These are phyloP conservation scores for Ardeotis arabs DNA, from an alignment of 2,113 vertebrate species.

Conservation along the genomic window DNA sequence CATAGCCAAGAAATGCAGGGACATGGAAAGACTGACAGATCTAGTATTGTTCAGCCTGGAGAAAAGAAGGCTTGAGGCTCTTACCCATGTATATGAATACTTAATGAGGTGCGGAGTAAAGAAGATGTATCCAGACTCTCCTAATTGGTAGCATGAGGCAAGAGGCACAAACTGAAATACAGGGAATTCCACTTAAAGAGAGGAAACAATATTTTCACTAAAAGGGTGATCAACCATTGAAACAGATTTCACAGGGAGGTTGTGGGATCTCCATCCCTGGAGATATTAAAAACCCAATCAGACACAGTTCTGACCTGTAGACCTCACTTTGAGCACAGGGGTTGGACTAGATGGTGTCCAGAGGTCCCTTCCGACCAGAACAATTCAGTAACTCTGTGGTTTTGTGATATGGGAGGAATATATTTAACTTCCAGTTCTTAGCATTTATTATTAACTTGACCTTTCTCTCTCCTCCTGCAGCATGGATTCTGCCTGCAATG, in stretches of 20 bases:
- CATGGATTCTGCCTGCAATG: neutral
- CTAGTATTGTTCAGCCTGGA: neutral
- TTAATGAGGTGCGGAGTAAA: fast-evolving
- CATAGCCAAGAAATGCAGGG: neutral
- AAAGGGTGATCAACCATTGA: neutral
- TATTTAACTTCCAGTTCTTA: neutral
- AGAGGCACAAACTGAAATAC: neutral
- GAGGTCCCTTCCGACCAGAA: neutral
- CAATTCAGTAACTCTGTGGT: neutral
- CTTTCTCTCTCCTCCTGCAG: neutral
- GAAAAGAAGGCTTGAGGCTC: neutral
- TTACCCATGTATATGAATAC: neutral
- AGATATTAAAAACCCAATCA: neutral
- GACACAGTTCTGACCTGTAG: neutral
- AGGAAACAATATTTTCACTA: neutral
- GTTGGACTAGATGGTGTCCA: neutral
- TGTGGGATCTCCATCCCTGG: neutral
- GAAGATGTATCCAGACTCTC: neutral
- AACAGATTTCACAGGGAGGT: neutral
- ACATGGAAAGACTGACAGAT: neutral
- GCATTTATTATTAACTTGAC: neutral
- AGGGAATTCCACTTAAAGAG: neutral
- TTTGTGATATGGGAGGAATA: neutral
- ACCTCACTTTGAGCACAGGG: neutral
- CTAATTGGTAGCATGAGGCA: neutral